Conservation (phyloP, 2,797 vertebrate genomes). For the Tenualosa ilisha region DNA sequence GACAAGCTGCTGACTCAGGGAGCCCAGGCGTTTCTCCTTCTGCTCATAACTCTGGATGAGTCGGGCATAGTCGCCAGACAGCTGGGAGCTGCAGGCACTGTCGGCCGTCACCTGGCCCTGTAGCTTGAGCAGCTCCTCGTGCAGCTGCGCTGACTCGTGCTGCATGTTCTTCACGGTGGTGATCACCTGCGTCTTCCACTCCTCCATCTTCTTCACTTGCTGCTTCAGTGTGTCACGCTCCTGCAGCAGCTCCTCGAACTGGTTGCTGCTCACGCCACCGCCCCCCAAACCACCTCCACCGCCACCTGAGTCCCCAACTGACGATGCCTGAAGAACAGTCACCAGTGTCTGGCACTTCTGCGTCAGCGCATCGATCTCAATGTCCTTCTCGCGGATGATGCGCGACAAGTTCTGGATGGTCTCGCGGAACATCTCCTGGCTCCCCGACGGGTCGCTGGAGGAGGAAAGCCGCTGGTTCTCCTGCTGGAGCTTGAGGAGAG, state of each 20-base stretch:
- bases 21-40: conserved; percentile 87
- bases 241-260: conserved; percentile 94
- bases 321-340: conserved; percentile 86
- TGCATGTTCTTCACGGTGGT: conserved; percentile 98
- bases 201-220: conserved; percentile 98
- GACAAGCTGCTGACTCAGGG: conserved; percentile 86
- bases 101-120: conserved; percentile 87
- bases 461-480: conserved; percentile 86
- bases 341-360: conserved; percentile 97
- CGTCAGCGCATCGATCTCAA: conserved; percentile 94
- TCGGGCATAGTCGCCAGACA: conserved; percentile 86
- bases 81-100: conserved; percentile 85
- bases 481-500: conserved; percentile 87
- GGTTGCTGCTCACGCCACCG: conserved; percentile 89
- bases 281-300: conserved; percentile 61
- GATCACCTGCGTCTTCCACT: conserved; percentile 99
- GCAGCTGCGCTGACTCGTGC: conserved; percentile 92
- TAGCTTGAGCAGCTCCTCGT: conserved; percentile 89
- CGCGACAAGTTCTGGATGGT: conserved; percentile 97
- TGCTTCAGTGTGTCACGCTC: conserved; percentile 93
- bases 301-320: not conserved
- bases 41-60: conserved; percentile 94
- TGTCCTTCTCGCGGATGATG: conserved; percentile 97
- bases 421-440: conserved; percentile 96
- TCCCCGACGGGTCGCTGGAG: conserved; percentile 83